These are phyloP conservation scores for Cheilosia vernalis DNA, from an alignment of 2,888 invertebrate species.

Conservation along the genomic window DNA sequence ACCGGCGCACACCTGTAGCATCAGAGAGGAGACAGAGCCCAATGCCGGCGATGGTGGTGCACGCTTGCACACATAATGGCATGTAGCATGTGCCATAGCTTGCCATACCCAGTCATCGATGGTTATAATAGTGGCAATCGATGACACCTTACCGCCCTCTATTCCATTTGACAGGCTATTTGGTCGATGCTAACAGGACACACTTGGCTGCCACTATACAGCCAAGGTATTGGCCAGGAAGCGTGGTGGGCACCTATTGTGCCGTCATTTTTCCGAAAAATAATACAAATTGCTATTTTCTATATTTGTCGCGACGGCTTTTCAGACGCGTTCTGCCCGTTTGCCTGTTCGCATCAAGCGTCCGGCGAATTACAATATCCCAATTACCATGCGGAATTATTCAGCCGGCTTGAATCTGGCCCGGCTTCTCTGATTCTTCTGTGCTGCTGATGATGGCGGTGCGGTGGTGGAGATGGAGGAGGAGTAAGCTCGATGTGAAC, in stretches of 20 bases:
- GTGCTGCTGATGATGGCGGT: not conserved
- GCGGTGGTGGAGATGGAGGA: conserved; percentile 12
- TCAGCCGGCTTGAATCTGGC: conserved; percentile 47
- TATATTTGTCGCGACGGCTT: conserved; percentile 74
- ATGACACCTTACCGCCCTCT: conserved; percentile 75
- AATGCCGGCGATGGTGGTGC: not conserved
- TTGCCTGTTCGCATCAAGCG: conserved; percentile 40
- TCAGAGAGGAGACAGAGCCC: not conserved
- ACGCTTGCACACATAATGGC: conserved; percentile 7
- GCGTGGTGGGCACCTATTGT: conserved; percentile 64
- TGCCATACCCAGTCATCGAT: conserved; percentile 69
- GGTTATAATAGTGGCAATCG: conserved; percentile 73
- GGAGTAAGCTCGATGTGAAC: conserved; percentile 42
- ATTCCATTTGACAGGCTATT: conserved; percentile 74
- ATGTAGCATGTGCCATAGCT: conserved; percentile 38
- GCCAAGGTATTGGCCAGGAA: conserved; percentile 48
- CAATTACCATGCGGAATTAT: conserved; percentile 74
- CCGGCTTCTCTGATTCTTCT: not conserved
- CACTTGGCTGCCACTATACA: conserved; percentile 9
- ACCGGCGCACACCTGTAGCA: conserved; percentile 62
- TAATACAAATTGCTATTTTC: conserved; percentile 75
- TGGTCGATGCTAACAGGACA: conserved; percentile 55
- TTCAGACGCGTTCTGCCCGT: conserved; percentile 26
- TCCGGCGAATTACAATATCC: conserved; percentile 71
- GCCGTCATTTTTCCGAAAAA: conserved; percentile 73